Evolutionary conservation across 2,888 invertebrate genomes (phyloP), one percentile per base, ranked within the genome.

Genomic region (Plemyria rubiginata): DNA sequence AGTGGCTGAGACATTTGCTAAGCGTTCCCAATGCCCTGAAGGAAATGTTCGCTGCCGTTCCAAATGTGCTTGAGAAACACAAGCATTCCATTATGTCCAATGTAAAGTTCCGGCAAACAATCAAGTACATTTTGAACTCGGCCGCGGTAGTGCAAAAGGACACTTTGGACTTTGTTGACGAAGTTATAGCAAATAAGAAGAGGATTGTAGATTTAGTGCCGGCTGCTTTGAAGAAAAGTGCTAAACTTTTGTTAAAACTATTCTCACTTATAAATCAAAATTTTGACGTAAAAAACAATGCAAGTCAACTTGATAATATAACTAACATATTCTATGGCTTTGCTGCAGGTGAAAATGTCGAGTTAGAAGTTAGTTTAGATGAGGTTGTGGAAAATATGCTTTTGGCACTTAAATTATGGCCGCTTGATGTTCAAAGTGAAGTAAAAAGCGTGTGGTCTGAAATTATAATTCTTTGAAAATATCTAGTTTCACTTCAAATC

Each of bases 161-260:
- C 70, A 66, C 77, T 9, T 51, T 87, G 13, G 86, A 86, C 43
- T 81, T 81, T 52, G 15, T 86, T 0, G 85, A 85, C 62, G 86
- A 85, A 67, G 67, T 79, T 13, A 59, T 86, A 36, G 77, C 76
- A 0, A 81, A 79, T 59, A 72, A 74, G 32, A 72, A 77, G 22
- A 68, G 62, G 36, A 48, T 79, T n/a, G 56, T 70, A 6, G 66
- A 72, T 40, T 41, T 74, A 13, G 69, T 77, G 12, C 74, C 84
- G 5, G 45, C 58, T 11, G 36, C 46, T 40, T 58, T 80, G n/a
- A 79, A 67, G 32, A 77, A 71, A 32, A 68, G 70, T 52, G 76
- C 77, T 1, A 28, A 12, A 12, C 59, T 77, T 2, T 62, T 85
- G 3, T 62, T 68, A 2, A 62, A 79, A 2, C 56, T 86, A 5